Evolutionary conservation across 2,797 vertebrate genomes (phyloP).

Genomic region (Pangasius mekongensis): DNA sequence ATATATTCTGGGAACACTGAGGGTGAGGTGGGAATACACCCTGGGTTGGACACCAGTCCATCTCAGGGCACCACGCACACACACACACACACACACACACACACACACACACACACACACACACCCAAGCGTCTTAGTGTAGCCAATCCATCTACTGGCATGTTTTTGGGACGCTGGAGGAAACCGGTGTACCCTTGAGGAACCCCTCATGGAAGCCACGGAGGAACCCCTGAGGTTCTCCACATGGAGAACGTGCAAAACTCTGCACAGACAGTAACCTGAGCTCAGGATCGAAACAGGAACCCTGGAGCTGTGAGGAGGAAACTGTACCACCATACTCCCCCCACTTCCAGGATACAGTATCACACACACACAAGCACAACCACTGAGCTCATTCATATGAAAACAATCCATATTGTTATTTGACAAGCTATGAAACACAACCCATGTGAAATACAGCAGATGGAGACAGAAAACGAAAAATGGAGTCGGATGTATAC

Average conservation of each 20-base stretch:
- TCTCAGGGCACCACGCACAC: not conserved
- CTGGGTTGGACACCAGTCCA: not conserved
- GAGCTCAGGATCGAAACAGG: not conserved
- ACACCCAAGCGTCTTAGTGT: not conserved
- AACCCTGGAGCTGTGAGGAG: not conserved
- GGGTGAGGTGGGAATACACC: not conserved
- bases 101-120: not conserved
- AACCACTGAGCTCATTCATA: not conserved
- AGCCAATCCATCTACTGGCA: not conserved
- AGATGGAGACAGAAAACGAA: constrained; percentile 2
- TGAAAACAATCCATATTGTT: not conserved
- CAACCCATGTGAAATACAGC: constrained; percentile 6
- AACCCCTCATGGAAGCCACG: not conserved
- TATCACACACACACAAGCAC: not conserved
- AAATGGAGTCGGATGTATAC: not conserved
- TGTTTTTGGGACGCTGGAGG: not conserved
- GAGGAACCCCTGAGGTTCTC: not conserved
- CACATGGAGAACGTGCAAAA: not conserved
- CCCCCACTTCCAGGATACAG: not conserved
- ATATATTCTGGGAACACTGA: not conserved
- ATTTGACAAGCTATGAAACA: not conserved
- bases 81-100: not conserved
- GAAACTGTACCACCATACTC: not conserved
- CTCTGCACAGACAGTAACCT: not conserved
- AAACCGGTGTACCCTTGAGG: not conserved